Base-by-base conservation (phyloP, 2,113 vertebrate species). In the Rhabdomys dilectus region DNA sequence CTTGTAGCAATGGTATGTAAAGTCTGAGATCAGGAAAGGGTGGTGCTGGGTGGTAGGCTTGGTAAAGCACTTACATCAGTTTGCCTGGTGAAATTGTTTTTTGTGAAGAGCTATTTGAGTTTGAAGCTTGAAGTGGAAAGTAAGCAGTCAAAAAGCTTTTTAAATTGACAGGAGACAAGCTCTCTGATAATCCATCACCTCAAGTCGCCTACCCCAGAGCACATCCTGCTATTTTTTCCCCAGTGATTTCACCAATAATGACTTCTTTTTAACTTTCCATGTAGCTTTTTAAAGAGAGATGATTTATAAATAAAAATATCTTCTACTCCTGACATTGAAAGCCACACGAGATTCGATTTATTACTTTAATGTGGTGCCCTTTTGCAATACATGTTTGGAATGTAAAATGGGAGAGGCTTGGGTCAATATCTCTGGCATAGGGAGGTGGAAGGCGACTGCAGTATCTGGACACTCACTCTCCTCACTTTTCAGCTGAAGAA, bases 71-170 rank as follows among this genome's bases (percentile, higher is more conserved):
- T 94, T 94, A 75, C 15, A 81, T 82, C 88, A 96, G 96, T 97
- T 97, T 98, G 86, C 97, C 94, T 96, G 90, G 53, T 80, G 97
- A 97, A 94, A 95, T 97, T 96, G 0, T 0, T 95, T 96, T 89
- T 89, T 88, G 94, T 93, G 87, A 97, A 56, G 78, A 96, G 88
- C 89, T 96, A 97, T 94, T 97, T 96, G 96, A 98, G 95, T 95
- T 31, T 95, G 89, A 98, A 97, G 91, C 95, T 95, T 97, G 88
- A 98, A 98, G 98, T 97, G 90, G 97, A 98, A 97, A 85, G 96
- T 64, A 45, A 98, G 90, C 94, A 96, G 97, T 96, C 97, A 98
- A 97, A 98, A 98, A 98, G 98, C 97, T 96, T 98, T 99, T 98
- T 97, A 95, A 98, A 98, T 97, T 98, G 98, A 95, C 96, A 96